Base-by-base conservation (phyloP, 2,888 invertebrate species). In the Acanthosepion lycidas region DNA sequence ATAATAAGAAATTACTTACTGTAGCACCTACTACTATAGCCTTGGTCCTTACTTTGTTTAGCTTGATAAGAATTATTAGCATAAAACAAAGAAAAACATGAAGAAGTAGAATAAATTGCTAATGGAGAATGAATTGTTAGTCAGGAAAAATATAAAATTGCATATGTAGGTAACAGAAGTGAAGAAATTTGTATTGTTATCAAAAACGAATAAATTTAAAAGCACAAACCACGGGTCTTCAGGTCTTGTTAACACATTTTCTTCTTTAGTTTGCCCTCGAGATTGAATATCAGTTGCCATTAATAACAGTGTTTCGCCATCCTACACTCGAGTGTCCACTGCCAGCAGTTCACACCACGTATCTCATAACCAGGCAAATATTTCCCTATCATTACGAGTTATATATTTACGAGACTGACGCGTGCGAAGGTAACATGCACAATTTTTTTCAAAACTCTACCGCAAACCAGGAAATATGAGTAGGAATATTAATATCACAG, bases 241-340 rank as follows among this genome's bases (percentile, higher is more conserved):
- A 78, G 78, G n/a, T 33, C 78, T 78, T 78, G n/a, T 78, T 78
- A 78, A 78, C 78, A 78, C 15, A 15, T 18, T 5, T 15, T 12
- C 78, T 78, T 78, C 78, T 78, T 78, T 78, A 78, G n/a, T n/a
- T n/a, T 78, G 18, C 78, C 78, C 78, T 78, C n/a, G 78, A 78
- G 78, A 78, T 12, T 78, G n/a, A 1, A n/a, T 33, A 78, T 78
- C 12, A 78, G n/a, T 78, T 12, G 78, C n/a, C n/a, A 78, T 78
- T 78, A 78, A 78, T 78, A 78, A 78, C 78, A n/a, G 2, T 2
- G 12, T 33, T 20, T 6, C 78, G 28, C 33, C 78, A 12, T 8
- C 15, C n/a, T 78, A 12, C n/a, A n/a, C n/a, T 33, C n/a, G 33
- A 78, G 78, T 78, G 78, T 78, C 78, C 78, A n/a, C 78, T 78